Conservation (phyloP, 2,888 invertebrate genomes). For the Odontomyia ornata region DNA sequence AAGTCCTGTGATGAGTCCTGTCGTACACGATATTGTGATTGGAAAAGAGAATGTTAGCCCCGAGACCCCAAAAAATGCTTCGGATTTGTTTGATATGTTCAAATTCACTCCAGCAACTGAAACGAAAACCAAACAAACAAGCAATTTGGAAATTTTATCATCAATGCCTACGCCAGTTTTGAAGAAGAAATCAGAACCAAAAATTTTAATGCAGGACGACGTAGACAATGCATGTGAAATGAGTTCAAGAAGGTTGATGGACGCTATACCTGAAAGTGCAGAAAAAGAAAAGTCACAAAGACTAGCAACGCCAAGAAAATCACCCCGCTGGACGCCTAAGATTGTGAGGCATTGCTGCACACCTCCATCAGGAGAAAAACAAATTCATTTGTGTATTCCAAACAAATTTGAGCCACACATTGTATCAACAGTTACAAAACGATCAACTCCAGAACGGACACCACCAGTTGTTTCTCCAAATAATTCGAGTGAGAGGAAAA, state of each 20-base stretch:
- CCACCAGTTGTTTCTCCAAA: not conserved
- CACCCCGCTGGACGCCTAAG: slow-evolving; percentile 15
- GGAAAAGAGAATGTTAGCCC: slow-evolving; percentile 65
- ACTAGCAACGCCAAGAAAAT: not conserved
- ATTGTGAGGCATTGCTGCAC: slow-evolving; percentile 15
- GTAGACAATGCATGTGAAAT: not conserved
- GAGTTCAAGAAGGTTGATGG: not conserved
- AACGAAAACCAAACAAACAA: slow-evolving; percentile 45
- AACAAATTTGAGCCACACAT: slow-evolving; percentile 18
- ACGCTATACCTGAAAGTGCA: not conserved
- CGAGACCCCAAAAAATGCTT: slow-evolving; percentile 61
- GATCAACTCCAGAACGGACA: slow-evolving; percentile 4
- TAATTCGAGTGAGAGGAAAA: not conserved
- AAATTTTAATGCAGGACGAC: not conserved
- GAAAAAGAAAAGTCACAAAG: not conserved
- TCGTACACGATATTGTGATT: not conserved
- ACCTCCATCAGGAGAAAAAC: not conserved
- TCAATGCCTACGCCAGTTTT: slow-evolving; percentile 59
- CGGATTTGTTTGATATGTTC: slow-evolving; percentile 59
- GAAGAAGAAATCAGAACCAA: not conserved
- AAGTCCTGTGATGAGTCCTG: not conserved
- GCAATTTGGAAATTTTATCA: slow-evolving; percentile 57
- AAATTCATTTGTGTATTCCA: too few species aligned
- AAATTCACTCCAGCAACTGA: slow-evolving; percentile 60
- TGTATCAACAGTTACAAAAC: slow-evolving; percentile 30